Percentiles rank a stretch among this genome's conserved stretches.
phyloP scores from a whole-genome alignment of 2,797 vertebrate species.

The Darevskia mixta region DNA sequence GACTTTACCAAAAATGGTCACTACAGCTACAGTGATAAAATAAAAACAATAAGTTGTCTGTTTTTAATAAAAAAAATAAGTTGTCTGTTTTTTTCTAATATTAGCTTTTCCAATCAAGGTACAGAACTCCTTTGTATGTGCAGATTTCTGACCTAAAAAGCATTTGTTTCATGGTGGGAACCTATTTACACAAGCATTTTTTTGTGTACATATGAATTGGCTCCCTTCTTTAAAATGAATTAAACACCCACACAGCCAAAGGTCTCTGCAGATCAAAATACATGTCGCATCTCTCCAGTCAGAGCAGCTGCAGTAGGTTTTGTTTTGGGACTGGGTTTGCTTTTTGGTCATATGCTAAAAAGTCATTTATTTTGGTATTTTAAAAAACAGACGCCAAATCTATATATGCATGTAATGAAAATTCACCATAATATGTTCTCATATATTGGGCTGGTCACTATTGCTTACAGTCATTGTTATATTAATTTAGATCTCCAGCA shows the following conservation, averaged over 20 bases:
- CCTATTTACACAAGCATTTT: not conserved
- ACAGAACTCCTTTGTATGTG: not conserved
- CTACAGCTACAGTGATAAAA: not conserved
- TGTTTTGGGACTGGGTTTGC: not conserved
- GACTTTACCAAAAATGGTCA: not conserved
- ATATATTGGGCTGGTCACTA: not conserved
- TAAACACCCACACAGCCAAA: not conserved
- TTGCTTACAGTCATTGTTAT: not conserved
- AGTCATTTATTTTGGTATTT: not conserved
- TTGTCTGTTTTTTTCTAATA: too few relatives aligned
- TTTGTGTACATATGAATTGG: not conserved
- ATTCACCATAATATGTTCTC: not conserved
- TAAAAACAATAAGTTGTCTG: not conserved
- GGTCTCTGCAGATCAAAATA: not conserved
- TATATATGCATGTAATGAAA: not conserved
- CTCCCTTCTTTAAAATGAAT: constrained; percentile 1
- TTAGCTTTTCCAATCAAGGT: not conserved
- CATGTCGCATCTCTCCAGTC: not conserved
- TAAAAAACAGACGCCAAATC: not conserved
- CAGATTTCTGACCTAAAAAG: not conserved
- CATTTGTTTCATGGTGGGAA: not conserved
- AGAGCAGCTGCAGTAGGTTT: not conserved
- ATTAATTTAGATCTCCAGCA: constrained; percentile 81
- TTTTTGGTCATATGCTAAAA: not conserved
- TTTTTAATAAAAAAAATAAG: not conserved